Evolutionary conservation across 2,888 invertebrate genomes (phyloP), one percentile per base, ranked within the genome.

Genomic region (Melanchra persicariae): DNA sequence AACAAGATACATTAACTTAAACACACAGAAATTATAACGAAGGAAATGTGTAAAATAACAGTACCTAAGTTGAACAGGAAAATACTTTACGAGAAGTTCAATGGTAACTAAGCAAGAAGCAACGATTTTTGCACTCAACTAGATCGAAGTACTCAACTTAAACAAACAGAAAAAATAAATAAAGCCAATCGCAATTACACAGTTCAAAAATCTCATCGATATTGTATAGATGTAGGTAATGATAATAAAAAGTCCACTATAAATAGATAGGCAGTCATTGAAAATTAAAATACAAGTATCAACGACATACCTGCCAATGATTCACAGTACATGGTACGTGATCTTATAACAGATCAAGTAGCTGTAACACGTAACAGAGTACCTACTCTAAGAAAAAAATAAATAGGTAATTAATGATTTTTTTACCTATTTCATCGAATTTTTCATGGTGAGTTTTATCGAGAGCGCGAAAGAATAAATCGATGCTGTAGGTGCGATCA

Each of bases 211-310:
- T 82, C 85, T 79, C 73, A 74, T 84, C 73, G 49, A 63, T 74
- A 74, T 79, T 76, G 73, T 72, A 81, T 70, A 73, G 68, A 60
- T 63, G 61, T 70, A 9, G 57, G 37, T 60, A 72, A 71, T 74
- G 71, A 81, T 71, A 88, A 81, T 71, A 88, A 88, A 88, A 89
- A 88, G 74, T 83, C 45, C 40, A 66, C 63, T 73, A 26, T 67
- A 81, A 85, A 82, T 83, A 85, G 83, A 73, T 76, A 84, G 60
- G 51, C 22, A 67, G 79, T 85, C 84, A 84, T 85, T 84, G 86
- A 86, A 85, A 85, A 84, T 88, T 86, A 82, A 78, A 87, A 84
- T 86, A 86, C 80, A 75, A 79, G 80, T 86, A 84, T 84, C 84
- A 81, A 74, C 74, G 83, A 83, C 82, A 85, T 82, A 83, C 79